Evolutionary conservation across 2,888 invertebrate genomes (phyloP), one percentile per base, ranked within the genome.

Genomic region (Bruchidius siliquastri): DNA sequence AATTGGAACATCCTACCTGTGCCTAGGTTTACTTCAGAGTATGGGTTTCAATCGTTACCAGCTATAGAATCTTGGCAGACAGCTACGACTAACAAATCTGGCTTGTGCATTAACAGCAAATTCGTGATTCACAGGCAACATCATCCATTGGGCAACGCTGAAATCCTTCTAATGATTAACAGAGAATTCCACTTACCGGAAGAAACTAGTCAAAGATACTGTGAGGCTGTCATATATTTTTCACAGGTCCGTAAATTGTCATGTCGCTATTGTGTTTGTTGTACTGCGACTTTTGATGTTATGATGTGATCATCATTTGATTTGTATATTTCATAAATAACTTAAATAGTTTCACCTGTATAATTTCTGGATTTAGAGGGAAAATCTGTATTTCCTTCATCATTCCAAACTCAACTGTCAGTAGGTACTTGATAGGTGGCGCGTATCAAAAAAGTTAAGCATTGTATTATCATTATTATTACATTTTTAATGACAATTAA

Each of bases 11-110:
- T 90, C 6, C 97, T 93, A 84, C 94, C 94, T 0, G 89, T 90
- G 20, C 92, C 97, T 0, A 89, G 99, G 80, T 98, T 99, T 86
- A 92, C 93, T 2, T 98, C 99, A 0, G 99, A 99, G 86, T 99
- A 96, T 84, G 99, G 99, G 0, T 93, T 95, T 79, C 98, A 99
- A 86, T 94, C 97, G 0, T 88, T 95, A 77, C 97, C 98, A 0
- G 92, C 93, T 0, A 84, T 92, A 21, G 87, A 88, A 67, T 91
- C 96, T 0, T 88, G 95, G 86, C 83, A 87, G 69, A 89, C 90
- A 20, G 92, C 92, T 0, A 88, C 91, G 0, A 87, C 87, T 20
- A 84, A 86, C 3, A 80, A 83, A 0, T 85, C 76, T 20, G 90
- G 92, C 84, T 88, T 92, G 30, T 80, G 83, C 20, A 78, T 90